phyloP scores from a whole-genome alignment of 2,113 vertebrate species.

The Rousettus leschenaultii region DNA sequence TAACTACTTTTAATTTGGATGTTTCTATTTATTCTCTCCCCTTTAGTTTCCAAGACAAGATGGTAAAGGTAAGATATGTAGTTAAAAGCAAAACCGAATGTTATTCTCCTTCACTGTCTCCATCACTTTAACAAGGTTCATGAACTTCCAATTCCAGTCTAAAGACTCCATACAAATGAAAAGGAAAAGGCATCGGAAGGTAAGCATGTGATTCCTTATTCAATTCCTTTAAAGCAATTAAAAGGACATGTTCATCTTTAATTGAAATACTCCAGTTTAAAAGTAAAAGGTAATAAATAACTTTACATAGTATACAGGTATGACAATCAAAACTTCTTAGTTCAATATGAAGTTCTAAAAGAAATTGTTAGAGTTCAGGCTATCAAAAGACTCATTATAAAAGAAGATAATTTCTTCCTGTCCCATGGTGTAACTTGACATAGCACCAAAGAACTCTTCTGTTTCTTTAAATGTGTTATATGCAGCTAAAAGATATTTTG shows the following conservation, averaged over 20 bases:
- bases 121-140: background rate
- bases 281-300: constrained; percentile 16
- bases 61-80: background rate
- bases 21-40: background rate
- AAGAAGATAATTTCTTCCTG: constrained; percentile 39
- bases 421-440: background rate
- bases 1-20: background rate
- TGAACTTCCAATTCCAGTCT: background rate
- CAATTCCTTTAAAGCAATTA: background rate
- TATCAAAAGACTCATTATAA: constrained; percentile 32
- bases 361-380: background rate
- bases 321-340: constrained; percentile 30
- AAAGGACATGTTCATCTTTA: background rate
- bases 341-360: constrained; percentile 21
- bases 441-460: constrained; percentile 1
- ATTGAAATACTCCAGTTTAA: constrained; percentile 6
- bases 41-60: background rate
- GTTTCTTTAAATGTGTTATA: constrained; percentile 13
- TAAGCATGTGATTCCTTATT: background rate
- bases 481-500: background rate
- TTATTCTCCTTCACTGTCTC: background rate
- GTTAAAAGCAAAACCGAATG: constrained; percentile 31
- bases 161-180: background rate
- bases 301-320: background rate
- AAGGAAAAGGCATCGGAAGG: background rate